Conservation (phyloP, 1,140 invertebrate species). For the Drosophila neocordata region DNA sequence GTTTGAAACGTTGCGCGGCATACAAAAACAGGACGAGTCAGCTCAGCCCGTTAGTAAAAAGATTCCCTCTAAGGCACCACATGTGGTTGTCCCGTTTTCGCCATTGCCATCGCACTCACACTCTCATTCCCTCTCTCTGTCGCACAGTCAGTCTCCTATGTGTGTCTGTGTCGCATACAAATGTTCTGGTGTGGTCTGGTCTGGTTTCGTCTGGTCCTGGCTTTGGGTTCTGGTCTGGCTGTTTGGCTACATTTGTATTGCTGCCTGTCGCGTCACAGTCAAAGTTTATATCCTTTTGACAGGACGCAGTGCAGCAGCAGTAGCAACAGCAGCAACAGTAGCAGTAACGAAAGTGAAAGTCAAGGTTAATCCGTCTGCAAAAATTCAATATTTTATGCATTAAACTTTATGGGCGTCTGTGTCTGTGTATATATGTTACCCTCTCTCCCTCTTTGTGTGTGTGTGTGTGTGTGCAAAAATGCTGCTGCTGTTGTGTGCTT, state of each 20-base stretch:
- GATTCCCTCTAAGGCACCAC: constrained; percentile 29
- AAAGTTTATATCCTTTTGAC: constrained; percentile 76
- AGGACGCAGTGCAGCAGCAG: constrained; percentile 65
- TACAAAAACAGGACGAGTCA: constrained; percentile 70
- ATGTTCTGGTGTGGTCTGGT: constrained; percentile 55
- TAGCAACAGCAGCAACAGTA: constrained; percentile 23
- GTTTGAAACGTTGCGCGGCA: constrained; percentile 76
- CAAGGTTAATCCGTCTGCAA: constrained; percentile 83
- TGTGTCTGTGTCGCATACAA: constrained; percentile 74
- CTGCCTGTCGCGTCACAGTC: constrained; percentile 68
- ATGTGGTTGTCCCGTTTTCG: constrained; percentile 39
- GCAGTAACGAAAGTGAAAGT: constrained; percentile 80
- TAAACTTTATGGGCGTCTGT: constrained; percentile 68
- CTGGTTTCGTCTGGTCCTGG: constrained; percentile 45
- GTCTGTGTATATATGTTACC: constrained; percentile 13
- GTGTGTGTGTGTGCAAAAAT: not conserved
- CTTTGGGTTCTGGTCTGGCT: constrained; percentile 35
- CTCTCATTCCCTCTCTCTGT: not conserved
- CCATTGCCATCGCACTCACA: not conserved
- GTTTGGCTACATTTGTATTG: constrained; percentile 76
- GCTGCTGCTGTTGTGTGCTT: constrained; percentile 62
- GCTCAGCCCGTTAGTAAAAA: constrained; percentile 64
- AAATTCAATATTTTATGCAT: constrained; percentile 83
- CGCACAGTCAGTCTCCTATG: constrained; percentile 14
- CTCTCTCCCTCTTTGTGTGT: not conserved